Percentiles rank a stretch among this genome's conserved stretches.
Evolutionary conservation across 2,113 vertebrate species (phyloP).

Genomic region (Neoarius graeffei): DNA sequence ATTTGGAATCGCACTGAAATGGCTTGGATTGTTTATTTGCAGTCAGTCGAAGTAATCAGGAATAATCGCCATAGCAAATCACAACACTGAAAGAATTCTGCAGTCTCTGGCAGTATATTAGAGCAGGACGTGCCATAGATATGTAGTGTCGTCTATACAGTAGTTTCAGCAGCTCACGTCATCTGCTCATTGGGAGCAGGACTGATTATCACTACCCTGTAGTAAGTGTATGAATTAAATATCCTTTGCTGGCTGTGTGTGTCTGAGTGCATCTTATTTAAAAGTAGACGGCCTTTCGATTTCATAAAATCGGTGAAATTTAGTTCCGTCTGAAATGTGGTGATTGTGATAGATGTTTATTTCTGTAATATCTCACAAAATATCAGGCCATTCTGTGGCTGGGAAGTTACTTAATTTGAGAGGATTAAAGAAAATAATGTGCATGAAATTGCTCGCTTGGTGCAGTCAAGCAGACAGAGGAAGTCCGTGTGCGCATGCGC

Average conservation of each 20-base stretch:
- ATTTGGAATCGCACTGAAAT: background rate
- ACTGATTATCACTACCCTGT: background rate
- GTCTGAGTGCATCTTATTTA: background rate
- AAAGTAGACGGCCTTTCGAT: too few species aligned
- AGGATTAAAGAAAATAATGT: too few species aligned
- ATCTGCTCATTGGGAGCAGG: conserved; percentile 4
- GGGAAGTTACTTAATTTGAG: too few species aligned
- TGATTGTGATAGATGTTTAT: too few species aligned
- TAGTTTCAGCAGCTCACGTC: background rate
- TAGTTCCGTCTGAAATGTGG: too few species aligned
- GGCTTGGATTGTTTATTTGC: background rate
- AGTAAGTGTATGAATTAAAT: background rate
- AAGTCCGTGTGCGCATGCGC: too few species aligned
- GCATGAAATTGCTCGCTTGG: too few species aligned
- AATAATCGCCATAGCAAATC: background rate
- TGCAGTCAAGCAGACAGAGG: too few species aligned
- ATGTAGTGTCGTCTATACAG: background rate
- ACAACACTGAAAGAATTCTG: background rate
- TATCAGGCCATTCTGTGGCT: too few species aligned
- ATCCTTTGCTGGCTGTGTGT: background rate
- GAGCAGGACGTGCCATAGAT: background rate
- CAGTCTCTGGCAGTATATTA: background rate
- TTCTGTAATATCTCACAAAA: too few species aligned
- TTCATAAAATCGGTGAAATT: too few species aligned
- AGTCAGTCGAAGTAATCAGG: background rate